Conservation (phyloP, 92 coral and sea anemone genomes). For the Palythoa grandiflora region DNA sequence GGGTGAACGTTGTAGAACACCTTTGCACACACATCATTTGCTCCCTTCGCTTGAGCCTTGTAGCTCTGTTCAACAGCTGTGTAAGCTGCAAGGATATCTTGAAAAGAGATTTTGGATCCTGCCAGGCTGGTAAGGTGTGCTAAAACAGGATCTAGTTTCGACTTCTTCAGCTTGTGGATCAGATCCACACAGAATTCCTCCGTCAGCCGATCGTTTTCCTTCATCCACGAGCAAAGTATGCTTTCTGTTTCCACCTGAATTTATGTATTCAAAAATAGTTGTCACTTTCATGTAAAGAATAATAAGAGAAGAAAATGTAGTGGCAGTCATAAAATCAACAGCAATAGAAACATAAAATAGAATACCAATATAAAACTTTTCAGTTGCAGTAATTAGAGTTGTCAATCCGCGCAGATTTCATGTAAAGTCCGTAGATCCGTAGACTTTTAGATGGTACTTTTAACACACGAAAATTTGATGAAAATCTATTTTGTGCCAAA, state of each 20-base stretch:
- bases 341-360: too few species aligned
- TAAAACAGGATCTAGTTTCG: conserved; percentile 64
- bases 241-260: conserved; percentile 53
- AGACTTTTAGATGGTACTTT: too few species aligned
- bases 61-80: conserved; percentile 57
- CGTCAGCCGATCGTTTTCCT: conserved; percentile 58
- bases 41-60: conserved; percentile 60
- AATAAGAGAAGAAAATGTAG: background rate
- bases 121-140: conserved; percentile 54
- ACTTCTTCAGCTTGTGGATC: conserved; percentile 52
- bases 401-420: too few species aligned
- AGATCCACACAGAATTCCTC: conserved; percentile 57
- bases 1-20: conserved; percentile 78
- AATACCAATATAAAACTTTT: too few species aligned
- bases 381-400: too few species aligned
- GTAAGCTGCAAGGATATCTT: conserved; percentile 72
- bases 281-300: background rate
- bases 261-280: background rate
- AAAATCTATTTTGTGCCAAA: too few species aligned
- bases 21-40: conserved; percentile 72
- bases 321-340: background rate
- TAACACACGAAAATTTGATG: too few species aligned
- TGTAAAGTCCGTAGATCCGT: too few species aligned
- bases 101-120: conserved; percentile 62
- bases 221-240: conserved; percentile 52